Conservation (phyloP, 2,888 invertebrate genomes). For the Dyspetes luteomarginatus region DNA sequence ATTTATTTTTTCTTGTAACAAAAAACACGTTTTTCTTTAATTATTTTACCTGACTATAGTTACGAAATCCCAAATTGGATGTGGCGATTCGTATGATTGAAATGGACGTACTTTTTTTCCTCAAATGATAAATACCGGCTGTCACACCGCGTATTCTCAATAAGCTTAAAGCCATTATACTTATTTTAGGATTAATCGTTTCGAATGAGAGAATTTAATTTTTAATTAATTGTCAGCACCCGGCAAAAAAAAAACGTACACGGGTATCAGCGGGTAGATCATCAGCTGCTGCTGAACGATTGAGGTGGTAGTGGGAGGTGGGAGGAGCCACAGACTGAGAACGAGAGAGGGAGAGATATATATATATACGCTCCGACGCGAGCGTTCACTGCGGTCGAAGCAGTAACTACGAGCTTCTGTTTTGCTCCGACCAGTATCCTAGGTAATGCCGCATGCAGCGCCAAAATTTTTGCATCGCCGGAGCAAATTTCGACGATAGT, state of each 20-base stretch:
- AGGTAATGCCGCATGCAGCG: constrained; percentile 43
- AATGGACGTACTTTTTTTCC: constrained; percentile 64
- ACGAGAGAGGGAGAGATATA: too few species aligned
- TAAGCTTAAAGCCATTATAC: constrained; percentile 72
- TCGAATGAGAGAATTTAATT: not conserved
- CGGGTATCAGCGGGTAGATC: not conserved
- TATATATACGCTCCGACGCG: not conserved
- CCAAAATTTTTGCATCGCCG: not conserved
- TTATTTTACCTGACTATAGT: constrained; percentile 69
- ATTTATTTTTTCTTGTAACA: constrained; percentile 18
- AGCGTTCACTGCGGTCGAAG: constrained; percentile 6
- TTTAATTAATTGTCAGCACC: constrained; percentile 50
- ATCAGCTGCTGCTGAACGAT: constrained; percentile 47
- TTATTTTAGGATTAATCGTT: constrained; percentile 37
- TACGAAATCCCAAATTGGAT: constrained; percentile 65
- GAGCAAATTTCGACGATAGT: not conserved
- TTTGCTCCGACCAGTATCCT: constrained; percentile 9
- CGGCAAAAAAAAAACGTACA: constrained; percentile 47
- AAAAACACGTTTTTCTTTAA: too few species aligned
- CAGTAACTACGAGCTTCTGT: constrained; percentile 11
- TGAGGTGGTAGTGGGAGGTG: not conserved
- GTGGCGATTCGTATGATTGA: constrained; percentile 67
- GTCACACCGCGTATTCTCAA: constrained; percentile 64
- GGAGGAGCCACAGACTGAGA: too few species aligned
- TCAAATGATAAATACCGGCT: constrained; percentile 68